phyloP scores from a whole-genome alignment of 2,888 invertebrate species.

The Ophraella communa region DNA sequence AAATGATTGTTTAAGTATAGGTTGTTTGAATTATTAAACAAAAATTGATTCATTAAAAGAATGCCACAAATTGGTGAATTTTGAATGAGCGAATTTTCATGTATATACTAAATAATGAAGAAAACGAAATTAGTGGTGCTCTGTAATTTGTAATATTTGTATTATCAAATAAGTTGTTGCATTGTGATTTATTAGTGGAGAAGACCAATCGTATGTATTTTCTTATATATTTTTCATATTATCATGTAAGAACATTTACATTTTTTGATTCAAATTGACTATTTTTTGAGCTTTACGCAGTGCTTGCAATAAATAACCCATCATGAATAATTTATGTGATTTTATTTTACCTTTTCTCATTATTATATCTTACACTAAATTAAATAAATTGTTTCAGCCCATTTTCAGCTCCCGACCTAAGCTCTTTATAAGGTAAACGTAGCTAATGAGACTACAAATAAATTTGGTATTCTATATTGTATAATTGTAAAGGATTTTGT shows the following conservation, averaged over 20 bases:
- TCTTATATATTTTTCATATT: conserved; percentile 50
- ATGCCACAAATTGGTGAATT: conserved; percentile 30
- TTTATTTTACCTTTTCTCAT: conserved; percentile 10
- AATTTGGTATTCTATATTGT: too few relatives aligned
- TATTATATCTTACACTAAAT: too few relatives aligned
- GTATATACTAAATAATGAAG: conserved; percentile 47
- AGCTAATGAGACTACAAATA: too few relatives aligned
- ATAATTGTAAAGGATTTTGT: too few relatives aligned
- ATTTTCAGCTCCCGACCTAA: too few relatives aligned
- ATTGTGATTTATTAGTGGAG: conserved; percentile 57
- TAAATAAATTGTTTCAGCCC: too few relatives aligned
- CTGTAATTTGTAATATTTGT: conserved; percentile 54
- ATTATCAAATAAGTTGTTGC: conserved; percentile 51
- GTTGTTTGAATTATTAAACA: neutral
- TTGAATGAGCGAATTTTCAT: conserved; percentile 42
- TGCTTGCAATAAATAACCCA: conserved; percentile 56
- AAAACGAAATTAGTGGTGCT: conserved; percentile 59
- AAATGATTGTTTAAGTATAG: too few relatives aligned
- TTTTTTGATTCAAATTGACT: conserved; percentile 52
- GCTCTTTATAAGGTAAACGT: too few relatives aligned
- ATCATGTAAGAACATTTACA: conserved; percentile 46
- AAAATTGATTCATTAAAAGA: neutral
- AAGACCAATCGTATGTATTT: conserved; percentile 51
- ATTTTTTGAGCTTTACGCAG: conserved; percentile 58
- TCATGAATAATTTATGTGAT: conserved; percentile 25